Conservation (phyloP, 2,113 vertebrate species). For the Strix aluco region DNA sequence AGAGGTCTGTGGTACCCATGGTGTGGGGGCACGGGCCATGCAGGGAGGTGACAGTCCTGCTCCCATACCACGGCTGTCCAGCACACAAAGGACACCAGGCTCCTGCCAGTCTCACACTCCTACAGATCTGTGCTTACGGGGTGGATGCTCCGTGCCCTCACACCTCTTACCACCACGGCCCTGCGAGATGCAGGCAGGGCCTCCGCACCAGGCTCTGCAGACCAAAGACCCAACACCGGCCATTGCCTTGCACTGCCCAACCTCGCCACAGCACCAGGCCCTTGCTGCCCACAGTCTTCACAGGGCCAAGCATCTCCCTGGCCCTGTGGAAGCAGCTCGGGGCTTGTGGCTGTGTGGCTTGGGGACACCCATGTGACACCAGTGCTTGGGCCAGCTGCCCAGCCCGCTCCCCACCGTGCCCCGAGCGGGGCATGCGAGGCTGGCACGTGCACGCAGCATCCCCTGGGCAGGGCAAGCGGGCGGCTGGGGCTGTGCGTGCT, state of each 20-base stretch:
- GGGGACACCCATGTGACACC: neutral
- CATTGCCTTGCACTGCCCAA: neutral
- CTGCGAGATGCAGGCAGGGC: neutral
- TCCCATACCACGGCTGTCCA: neutral
- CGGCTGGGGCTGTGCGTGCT: neutral
- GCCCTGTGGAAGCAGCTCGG: neutral
- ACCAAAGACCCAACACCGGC: neutral
- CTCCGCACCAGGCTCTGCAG: neutral
- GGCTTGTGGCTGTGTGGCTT: neutral
- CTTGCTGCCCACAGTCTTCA: neutral
- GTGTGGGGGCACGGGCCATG: neutral
- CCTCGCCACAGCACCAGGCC: neutral
- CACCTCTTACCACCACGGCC: rapidly evolving
- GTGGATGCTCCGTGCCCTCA: rapidly evolving
- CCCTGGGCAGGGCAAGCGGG: neutral
- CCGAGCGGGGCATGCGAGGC: neutral
- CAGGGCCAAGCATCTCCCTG: neutral
- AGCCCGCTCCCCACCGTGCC: rapidly evolving
- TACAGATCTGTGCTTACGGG: rapidly evolving
- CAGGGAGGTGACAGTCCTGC: neutral
- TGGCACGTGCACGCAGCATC: neutral
- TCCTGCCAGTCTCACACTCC: neutral
- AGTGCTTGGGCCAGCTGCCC: rapidly evolving
- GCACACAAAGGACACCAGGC: neutral
- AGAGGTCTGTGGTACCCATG: neutral